A percentile compares a stretch with the other conserved stretches of the same genome.
Evolutionary conservation across 2,797 vertebrate species (phyloP).

Genomic region (Phylloscopus collybita): DNA sequence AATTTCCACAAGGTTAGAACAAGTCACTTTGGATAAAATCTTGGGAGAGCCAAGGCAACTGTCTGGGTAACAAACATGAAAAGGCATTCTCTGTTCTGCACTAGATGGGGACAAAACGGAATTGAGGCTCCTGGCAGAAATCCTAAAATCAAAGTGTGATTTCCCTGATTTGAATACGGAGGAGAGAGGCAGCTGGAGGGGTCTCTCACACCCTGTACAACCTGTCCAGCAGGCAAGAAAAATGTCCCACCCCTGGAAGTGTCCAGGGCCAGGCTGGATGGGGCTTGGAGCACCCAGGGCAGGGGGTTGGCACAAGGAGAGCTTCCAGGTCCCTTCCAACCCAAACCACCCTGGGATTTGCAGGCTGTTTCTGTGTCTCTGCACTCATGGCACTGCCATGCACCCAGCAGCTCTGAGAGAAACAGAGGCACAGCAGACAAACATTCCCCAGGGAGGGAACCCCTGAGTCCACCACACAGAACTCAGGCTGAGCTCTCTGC

Average conservation of each 20-base stretch:
- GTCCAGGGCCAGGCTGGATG: rapidly evolving
- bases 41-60: slow-evolving; percentile 53
- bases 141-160: neutral
- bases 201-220: neutral
- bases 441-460: rapidly evolving
- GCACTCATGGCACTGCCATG: rapidly evolving
- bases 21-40: slow-evolving; percentile 72
- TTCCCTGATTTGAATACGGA: neutral
- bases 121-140: neutral
- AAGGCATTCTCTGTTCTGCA: slow-evolving; percentile 38
- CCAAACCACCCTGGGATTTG: rapidly evolving
- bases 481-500: rapidly evolving
- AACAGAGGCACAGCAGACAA: rapidly evolving
- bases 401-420: rapidly evolving
- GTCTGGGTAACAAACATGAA: slow-evolving; percentile 56
- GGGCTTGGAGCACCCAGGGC: neutral
- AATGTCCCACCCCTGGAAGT: neutral
- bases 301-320: neutral
- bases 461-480: rapidly evolving
- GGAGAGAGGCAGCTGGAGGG: neutral
- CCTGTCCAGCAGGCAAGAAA: rapidly evolving
- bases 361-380: rapidly evolving
- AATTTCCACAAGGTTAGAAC: slow-evolving; percentile 72
- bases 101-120: neutral
- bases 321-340: rapidly evolving